These are phyloP conservation scores for Tinamus major DNA, from an alignment of 2,797 vertebrate genomes.

Conservation along the genomic window DNA sequence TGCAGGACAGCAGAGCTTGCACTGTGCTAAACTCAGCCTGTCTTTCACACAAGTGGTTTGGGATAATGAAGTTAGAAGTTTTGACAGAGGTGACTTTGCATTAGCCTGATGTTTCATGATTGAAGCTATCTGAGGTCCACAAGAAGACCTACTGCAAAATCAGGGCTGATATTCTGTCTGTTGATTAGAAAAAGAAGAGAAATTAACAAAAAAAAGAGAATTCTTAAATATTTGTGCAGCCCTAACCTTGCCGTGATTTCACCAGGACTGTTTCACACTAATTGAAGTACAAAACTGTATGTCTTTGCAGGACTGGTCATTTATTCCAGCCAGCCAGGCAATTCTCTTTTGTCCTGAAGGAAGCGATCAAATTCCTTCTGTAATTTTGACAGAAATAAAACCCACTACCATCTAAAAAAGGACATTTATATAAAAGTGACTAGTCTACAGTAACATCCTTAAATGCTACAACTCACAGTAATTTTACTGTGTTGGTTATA, in stretches of 20 bases:
- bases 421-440: neutral
- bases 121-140: neutral
- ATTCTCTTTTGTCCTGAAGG: neutral
- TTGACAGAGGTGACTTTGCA: neutral
- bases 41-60: neutral
- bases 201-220: neutral
- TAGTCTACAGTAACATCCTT: neutral
- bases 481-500: neutral
- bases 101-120: neutral
- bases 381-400: neutral
- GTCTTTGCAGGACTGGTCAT: neutral
- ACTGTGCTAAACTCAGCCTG: neutral
- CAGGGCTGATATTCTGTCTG: neutral
- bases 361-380: neutral
- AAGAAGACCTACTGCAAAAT: neutral
- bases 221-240: neutral
- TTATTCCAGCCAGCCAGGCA: neutral
- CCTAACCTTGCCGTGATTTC: neutral
- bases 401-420: neutral
- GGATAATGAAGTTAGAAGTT: neutral
- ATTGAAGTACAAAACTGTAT: neutral
- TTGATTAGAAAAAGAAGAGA: neutral
- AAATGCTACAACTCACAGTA: neutral
- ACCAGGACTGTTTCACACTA: neutral
- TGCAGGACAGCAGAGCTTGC: neutral